Evolutionary conservation across 2,113 vertebrate genomes (phyloP).

Genomic region (Chrysemys picta): DNA sequence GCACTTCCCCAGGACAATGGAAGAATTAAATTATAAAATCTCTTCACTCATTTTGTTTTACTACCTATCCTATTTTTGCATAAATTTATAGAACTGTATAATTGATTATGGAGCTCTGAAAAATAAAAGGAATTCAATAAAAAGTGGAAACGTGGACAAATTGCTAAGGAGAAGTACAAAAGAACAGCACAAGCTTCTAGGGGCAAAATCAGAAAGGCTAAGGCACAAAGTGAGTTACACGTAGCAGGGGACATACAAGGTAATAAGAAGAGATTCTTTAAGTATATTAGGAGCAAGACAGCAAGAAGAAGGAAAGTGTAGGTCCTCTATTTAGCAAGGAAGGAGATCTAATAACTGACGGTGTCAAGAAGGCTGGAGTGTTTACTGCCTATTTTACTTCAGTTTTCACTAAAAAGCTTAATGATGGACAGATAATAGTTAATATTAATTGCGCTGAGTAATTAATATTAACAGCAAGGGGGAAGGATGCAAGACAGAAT

Average conservation of each 20-base stretch:
- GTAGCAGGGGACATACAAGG: neutral
- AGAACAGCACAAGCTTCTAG: neutral
- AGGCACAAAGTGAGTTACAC: neutral
- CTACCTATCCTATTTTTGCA: neutral
- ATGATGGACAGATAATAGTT: too few relatives aligned
- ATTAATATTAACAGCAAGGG: too few relatives aligned
- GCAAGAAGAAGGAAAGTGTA: too few relatives aligned
- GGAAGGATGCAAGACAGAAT: too few relatives aligned
- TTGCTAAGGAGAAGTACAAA: neutral
- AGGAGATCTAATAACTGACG: too few relatives aligned
- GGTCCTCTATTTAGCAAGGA: too few relatives aligned
- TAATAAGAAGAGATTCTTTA: too few relatives aligned
- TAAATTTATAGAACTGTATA: neutral
- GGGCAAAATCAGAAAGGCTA: neutral
- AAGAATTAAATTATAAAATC: neutral
- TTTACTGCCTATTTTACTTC: too few relatives aligned
- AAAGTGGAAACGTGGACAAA: neutral
- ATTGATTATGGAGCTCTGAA: neutral
- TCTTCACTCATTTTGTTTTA: neutral
- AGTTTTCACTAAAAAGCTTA: too few relatives aligned
- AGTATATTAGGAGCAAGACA: too few relatives aligned
- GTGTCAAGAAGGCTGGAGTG: too few relatives aligned
- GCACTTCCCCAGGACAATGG: neutral
- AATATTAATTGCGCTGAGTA: too few relatives aligned
- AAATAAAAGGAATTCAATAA: neutral